Evolutionary conservation across 2,113 vertebrate species (phyloP).

Genomic region (Nicator chloris): DNA sequence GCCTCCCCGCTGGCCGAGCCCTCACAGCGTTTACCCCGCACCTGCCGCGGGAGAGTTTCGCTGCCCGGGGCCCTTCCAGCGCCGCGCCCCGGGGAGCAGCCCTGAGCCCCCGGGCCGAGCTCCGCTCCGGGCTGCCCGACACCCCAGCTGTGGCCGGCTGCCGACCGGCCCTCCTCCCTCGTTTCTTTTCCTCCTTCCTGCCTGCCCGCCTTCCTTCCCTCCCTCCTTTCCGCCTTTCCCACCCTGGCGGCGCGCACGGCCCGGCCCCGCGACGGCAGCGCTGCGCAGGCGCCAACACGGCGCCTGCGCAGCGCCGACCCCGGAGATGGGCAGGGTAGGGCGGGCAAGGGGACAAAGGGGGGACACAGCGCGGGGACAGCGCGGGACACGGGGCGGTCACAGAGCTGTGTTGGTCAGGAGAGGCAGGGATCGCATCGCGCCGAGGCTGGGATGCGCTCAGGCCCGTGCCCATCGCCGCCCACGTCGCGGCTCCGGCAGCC

Average conservation of each 20-base stretch:
- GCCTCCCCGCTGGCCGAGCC: background rate
- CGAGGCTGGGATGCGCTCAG: background rate
- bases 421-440: background rate
- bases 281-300: background rate
- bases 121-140: background rate
- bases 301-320: background rate
- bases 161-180: background rate
- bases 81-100: background rate
- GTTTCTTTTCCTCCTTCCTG: background rate
- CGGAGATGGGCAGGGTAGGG: background rate
- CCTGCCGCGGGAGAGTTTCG: background rate
- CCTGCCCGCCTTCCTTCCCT: background rate
- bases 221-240: background rate
- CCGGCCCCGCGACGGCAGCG: background rate
- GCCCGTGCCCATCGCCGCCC: background rate
- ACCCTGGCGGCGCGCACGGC: background rate
- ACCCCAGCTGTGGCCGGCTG: too few relatives aligned
- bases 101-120: background rate
- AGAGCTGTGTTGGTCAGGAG: background rate
- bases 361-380: background rate
- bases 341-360: background rate
- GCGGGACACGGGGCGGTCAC: background rate
- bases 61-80: background rate
- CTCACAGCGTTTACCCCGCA: background rate
- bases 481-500: background rate